A percentile compares a stretch with the other conserved stretches of the same genome.
phyloP scores from a whole-genome alignment of 2,888 invertebrate genomes.

The Drosophila mercatorum region DNA sequence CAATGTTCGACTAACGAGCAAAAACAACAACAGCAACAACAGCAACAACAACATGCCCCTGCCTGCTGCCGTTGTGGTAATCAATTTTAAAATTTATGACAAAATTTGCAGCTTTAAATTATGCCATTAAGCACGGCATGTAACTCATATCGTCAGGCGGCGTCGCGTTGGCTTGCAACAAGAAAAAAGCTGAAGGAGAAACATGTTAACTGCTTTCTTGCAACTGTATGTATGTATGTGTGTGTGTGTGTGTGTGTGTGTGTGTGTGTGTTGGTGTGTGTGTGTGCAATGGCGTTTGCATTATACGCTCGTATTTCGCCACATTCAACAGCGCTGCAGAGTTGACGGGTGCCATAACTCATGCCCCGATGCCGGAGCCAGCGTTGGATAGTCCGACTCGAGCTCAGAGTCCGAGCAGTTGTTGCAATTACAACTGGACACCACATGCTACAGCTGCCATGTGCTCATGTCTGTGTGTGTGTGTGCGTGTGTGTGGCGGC shows the following conservation, averaged over 20 bases:
- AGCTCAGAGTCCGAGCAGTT: conserved; percentile 56
- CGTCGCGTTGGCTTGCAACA: conserved; percentile 70
- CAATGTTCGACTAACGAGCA: conserved; percentile 76
- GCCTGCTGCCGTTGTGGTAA: conserved; percentile 69
- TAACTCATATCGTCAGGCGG: conserved; percentile 82
- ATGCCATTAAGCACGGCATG: conserved; percentile 84
- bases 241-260: conserved; percentile 28
- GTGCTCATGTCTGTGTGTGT: conserved; percentile 42
- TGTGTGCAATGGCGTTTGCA: conserved; percentile 78
- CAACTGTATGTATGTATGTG: conserved; percentile 36
- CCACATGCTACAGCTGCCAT: conserved; percentile 76
- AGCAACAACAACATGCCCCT: conserved; percentile 56
- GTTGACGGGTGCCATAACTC: conserved; percentile 80
- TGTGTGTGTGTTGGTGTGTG: conserved; percentile 37
- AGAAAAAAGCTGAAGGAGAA: conserved; percentile 74
- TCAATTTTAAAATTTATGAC: conserved; percentile 84
- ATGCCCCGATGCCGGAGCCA: conserved; percentile 64
- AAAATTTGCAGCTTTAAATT: conserved; percentile 84
- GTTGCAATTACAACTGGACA: conserved; percentile 77
- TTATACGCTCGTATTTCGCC: conserved; percentile 81
- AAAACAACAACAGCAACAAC: conserved; percentile 62
- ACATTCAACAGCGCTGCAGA: conserved; percentile 75
- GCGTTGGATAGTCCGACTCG: conserved; percentile 22
- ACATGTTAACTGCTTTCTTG: conserved; percentile 79
- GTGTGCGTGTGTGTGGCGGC: conserved; percentile 41